Evolutionary conservation across 2,888 invertebrate genomes (phyloP), one percentile per base, ranked within the genome.

Genomic region (Melanchra persicariae): DNA sequence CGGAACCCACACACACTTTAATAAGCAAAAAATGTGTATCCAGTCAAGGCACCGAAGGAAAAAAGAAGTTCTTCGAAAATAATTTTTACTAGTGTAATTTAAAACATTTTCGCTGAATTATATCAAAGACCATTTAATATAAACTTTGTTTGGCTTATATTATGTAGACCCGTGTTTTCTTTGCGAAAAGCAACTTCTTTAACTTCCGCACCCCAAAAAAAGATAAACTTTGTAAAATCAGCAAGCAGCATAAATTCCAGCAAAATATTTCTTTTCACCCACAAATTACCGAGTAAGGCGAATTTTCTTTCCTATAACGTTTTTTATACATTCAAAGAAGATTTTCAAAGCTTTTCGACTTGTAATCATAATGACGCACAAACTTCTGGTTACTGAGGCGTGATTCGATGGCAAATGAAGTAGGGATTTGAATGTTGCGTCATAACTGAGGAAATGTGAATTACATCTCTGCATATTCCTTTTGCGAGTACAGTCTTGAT

Each of bases 331-430:
- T 55, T 66, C 59, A 37, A 60, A 54, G 49, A 59, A 60, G 26
- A 51, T 54, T 63, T 59, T 54, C 22, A 54, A 69, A 69, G 63
- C 12, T 69, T 58, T 43, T 15, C 43, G 26, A 26, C 22, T 63
- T 26, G 43, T 75, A 51, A 67, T 74, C 60, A 57, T 57, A 40
- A 63, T 43, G 62, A 60, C 17, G 59, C 55, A 55, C 34, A 55
- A 69, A 69, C 63, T 75, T 70, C 8, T 40, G 52, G 55, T 51
- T 43, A 69, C 22, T n/a, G 37, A 12, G 1, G n/a, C 75, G 63
- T 70, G 70, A 60, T 51, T n/a, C 40, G 49, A 40, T 70, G 43
- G 64, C 55, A 55, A 75, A 75, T 64, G 63, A 59, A 49, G 15
- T 9, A 58, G 12, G n/a, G 47, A 58, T 68, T 62, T 52, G 9